Conservation (phyloP, 2,888 invertebrate species). For the Polylopha cassiicola region DNA sequence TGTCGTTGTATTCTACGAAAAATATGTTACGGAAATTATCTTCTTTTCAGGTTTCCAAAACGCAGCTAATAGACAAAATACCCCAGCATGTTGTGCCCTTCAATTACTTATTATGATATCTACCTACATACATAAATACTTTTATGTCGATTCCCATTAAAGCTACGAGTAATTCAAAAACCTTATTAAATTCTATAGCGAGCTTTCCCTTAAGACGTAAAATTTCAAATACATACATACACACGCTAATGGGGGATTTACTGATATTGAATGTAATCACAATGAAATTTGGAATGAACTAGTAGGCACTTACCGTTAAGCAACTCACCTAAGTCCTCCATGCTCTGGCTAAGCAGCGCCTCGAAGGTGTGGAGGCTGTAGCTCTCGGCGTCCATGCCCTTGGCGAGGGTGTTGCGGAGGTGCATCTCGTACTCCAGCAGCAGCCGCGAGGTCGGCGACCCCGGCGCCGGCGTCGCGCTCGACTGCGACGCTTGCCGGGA, state of each 20-base stretch:
- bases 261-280: not conserved
- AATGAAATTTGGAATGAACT: not conserved
- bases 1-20: conserved; percentile 89
- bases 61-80: too few species aligned
- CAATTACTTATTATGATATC: too few species aligned
- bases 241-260: too few species aligned
- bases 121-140: too few species aligned
- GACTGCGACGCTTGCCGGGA: conserved; percentile 77
- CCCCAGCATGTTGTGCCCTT: too few species aligned
- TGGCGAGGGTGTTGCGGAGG: conserved; percentile 92
- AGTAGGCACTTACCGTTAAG: conserved; percentile 15
- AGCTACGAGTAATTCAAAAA: too few species aligned
- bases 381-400: conserved; percentile 97
- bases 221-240: too few species aligned
- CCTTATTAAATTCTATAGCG: too few species aligned
- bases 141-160: too few species aligned
- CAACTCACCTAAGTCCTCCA: conserved; percentile 92
- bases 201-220: too few species aligned
- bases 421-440: conserved; percentile 96
- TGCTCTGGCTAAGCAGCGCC: conserved; percentile 93
- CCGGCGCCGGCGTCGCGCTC: conserved; percentile 85
- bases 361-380: conserved; percentile 96
- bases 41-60: too few species aligned
- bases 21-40: conserved; percentile 20
- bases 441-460: conserved; percentile 89